Conservation (phyloP, 2,797 vertebrate genomes). For the Rousettus madagascariensis region DNA sequence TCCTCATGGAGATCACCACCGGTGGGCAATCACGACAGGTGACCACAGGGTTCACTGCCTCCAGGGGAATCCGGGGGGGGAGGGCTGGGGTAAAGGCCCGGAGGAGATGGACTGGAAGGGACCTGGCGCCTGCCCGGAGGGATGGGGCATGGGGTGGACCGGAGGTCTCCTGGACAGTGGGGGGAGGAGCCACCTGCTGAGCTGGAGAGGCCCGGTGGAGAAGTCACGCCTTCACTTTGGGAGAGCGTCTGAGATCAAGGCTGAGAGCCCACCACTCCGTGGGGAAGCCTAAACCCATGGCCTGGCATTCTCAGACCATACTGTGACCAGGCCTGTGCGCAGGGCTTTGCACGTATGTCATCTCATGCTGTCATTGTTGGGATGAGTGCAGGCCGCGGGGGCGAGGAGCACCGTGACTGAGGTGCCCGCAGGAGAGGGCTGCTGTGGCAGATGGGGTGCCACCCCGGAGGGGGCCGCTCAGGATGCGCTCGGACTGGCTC, state of each 20-base stretch:
- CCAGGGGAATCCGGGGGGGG: rapidly evolving
- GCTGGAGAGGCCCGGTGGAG: not conserved
- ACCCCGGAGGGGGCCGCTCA: too few relatives aligned
- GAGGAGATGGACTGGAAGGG: not conserved
- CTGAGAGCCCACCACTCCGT: not conserved
- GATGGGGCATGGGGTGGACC: not conserved
- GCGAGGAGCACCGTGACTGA: too few relatives aligned
- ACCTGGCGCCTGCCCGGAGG: not conserved
- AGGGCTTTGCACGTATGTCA: rapidly evolving
- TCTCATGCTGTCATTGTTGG: not conserved
- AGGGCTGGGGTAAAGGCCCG: not conserved
- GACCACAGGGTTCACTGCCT: rapidly evolving
- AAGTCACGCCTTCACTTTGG: not conserved
- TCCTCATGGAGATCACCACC: not conserved
- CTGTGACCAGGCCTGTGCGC: not conserved
- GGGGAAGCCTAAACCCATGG: not conserved
- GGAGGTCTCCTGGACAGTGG: not conserved
- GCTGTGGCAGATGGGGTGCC: not conserved
- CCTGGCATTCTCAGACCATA: rapidly evolving
- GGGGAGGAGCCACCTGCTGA: not conserved
- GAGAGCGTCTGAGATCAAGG: too few relatives aligned
- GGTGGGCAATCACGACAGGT: not conserved
- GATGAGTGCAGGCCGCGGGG: not conserved
- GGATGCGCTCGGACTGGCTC: not conserved
- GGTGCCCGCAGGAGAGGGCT: not conserved